Base-by-base conservation (phyloP, 2,113 vertebrate species). In the Urocolius indicus region DNA sequence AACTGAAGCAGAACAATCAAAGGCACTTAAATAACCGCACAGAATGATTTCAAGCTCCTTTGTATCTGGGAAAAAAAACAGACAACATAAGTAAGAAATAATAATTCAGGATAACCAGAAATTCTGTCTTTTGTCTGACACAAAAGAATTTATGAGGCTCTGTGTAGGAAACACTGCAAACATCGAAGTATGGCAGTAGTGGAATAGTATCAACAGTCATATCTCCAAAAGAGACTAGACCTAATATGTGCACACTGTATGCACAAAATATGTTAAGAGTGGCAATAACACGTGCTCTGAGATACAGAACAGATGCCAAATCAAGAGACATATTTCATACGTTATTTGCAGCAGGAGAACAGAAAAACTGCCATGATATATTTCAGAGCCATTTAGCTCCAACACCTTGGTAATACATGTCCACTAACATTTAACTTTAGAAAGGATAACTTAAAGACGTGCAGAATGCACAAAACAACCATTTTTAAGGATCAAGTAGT, bases 361-460 rank as follows among this genome's bases (percentile, higher is more conserved):
- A 54, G 22, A 74, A 68, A 65, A 85, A 45, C 11, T 51, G 13
- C 58, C 8, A 2, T 32, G 32, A 66, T 16, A 6, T 30, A 85
- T 76, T 90, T 87, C 36, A 54, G 81, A 93, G 58, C 36, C 85
- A 78, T 82, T 89, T 24, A 55, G 34, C 61, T 83, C 51, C 29
- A 85, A 48, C 5, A 51, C 29, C 11, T 66, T 27, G 27, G 74
- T 49, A 68, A n/a, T 41, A 78, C 8, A 11, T 5, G 38, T 41
- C 71, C 46, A 65, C 23, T n/a, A 55, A 36, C 23, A 29, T 11
- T 80, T 13, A 27, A 76, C 1, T n/a, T n/a, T n/a, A 67, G 45
- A 90, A 80, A 76, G 54, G 73, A 69, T 7, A 51, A 23, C 27
- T 72, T 82, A 45, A 61, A 61, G n/a, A 29, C 5, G 57, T 32